Percentiles rank a stretch among this genome's conserved stretches.
phyloP scores from a whole-genome alignment of 1,140 invertebrate genomes.

The Halyomorpha halys region DNA sequence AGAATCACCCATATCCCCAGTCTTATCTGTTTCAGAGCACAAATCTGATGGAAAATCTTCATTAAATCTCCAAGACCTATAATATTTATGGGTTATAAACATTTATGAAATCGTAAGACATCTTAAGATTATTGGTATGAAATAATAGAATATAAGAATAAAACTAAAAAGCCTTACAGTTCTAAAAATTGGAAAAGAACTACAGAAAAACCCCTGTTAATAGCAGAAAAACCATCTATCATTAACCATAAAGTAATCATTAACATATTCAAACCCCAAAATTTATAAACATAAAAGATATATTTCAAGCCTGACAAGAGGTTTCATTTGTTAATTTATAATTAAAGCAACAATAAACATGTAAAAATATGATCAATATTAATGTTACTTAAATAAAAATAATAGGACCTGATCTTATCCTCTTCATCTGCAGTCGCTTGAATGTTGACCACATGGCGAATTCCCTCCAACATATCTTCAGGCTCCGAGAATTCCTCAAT shows the following conservation, averaged over 20 bases:
- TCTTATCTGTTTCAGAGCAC: conserved; percentile 1
- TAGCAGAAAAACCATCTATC: too few relatives aligned
- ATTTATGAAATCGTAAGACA: too few relatives aligned
- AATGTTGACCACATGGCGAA: conserved; percentile 49
- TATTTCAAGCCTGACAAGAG: too few relatives aligned
- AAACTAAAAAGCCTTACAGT: too few relatives aligned
- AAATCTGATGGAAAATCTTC: conserved; percentile 12
- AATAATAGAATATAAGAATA: too few relatives aligned
- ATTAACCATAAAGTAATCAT: too few relatives aligned
- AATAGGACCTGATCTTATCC: conserved; percentile 18
- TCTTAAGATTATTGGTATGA: too few relatives aligned
- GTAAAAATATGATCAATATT: not conserved
- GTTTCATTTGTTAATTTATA: not conserved
- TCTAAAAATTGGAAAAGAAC: too few relatives aligned
- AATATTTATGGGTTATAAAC: not conserved
- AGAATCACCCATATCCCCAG: not conserved
- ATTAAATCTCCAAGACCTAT: conserved; percentile 14
- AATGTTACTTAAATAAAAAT: not conserved
- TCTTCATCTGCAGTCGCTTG: conserved; percentile 32
- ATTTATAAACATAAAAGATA: too few relatives aligned
- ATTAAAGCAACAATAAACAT: not conserved
- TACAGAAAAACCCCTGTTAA: too few relatives aligned
- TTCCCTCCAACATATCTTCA: conserved; percentile 73
- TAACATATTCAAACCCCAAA: too few relatives aligned
- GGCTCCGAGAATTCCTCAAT: conserved; percentile 65